phyloP scores from a whole-genome alignment of 2,888 invertebrate species.

The Hypselothyrea guttata region DNA sequence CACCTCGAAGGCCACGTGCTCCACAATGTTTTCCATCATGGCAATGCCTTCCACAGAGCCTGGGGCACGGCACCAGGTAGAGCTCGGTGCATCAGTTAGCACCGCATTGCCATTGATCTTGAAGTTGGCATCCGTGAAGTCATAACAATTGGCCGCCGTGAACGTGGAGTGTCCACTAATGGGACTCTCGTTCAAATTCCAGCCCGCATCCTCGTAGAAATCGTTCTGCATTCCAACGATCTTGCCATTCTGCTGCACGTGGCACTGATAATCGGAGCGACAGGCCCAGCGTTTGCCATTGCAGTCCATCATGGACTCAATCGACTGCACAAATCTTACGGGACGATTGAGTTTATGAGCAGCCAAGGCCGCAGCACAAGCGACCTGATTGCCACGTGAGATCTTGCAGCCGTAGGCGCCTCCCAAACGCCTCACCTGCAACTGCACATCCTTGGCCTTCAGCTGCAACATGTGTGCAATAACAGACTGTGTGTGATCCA shows the following conservation, averaged over 20 bases:
- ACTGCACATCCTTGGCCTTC: constrained; percentile 86
- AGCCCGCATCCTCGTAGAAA: constrained; percentile 85
- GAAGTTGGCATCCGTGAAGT: constrained; percentile 85
- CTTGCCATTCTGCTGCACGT: constrained; percentile 85
- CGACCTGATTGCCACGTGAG: constrained; percentile 84
- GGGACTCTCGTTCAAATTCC: constrained; percentile 83
- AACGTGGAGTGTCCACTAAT: constrained; percentile 70
- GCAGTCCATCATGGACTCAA: constrained; percentile 88
- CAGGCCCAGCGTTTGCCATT: constrained; percentile 87
- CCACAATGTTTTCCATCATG: constrained; percentile 86
- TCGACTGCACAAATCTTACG: constrained; percentile 87
- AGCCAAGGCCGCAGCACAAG: constrained; percentile 88
- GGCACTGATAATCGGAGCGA: constrained; percentile 86
- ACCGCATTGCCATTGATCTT: constrained; percentile 86
- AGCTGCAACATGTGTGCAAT: constrained; percentile 84
- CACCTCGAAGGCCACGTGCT: constrained; percentile 85
- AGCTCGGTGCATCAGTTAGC: constrained; percentile 87
- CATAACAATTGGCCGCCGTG: constrained; percentile 85
- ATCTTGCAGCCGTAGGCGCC: constrained; percentile 92
- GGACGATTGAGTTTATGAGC: constrained; percentile 85
- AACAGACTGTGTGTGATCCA: constrained; percentile 85
- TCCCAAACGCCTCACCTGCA: constrained; percentile 88
- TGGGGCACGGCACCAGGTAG: constrained; percentile 88
- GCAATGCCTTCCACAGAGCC: constrained; percentile 85
- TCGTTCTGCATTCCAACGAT: constrained; percentile 86